phyloP scores from a whole-genome alignment of 2,113 vertebrate genomes.

The Pelecanus crispus region DNA sequence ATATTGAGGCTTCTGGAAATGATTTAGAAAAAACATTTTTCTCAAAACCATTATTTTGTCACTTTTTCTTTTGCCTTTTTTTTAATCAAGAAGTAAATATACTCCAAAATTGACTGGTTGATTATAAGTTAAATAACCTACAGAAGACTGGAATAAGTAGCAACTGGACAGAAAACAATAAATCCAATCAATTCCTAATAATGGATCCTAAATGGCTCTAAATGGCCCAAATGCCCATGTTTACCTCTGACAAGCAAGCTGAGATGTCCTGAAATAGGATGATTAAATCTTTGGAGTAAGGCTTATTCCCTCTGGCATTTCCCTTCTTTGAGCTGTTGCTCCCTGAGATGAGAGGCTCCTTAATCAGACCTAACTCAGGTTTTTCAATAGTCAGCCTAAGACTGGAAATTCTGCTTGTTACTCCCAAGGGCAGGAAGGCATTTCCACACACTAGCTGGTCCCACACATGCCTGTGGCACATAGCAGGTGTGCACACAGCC shows the following conservation, averaged over 20 bases:
- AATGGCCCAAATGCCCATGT: not conserved
- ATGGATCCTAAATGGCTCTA: not conserved
- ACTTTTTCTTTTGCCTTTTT: not conserved
- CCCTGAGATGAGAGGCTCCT: not conserved
- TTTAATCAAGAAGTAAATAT: not conserved
- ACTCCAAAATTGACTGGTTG: not conserved
- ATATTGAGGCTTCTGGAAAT: not conserved
- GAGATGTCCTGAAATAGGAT: not conserved
- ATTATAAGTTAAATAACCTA: not conserved
- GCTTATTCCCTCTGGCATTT: not conserved
- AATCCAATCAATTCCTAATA: not conserved
- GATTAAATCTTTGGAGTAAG: not conserved
- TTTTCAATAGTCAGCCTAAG: not conserved
- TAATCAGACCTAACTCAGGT: not conserved
- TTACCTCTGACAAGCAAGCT: not conserved
- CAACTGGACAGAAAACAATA: not conserved
- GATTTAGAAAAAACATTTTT: not conserved
- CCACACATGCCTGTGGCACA: rapidly evolving
- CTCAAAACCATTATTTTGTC: not conserved
- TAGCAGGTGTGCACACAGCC: not conserved
- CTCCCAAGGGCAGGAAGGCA: not conserved
- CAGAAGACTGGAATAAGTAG: not conserved
- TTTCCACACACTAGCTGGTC: not conserved
- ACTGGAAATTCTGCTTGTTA: not conserved
- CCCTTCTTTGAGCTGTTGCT: not conserved